These are phyloP conservation scores for Helleia helle DNA, from an alignment of 2,888 invertebrate species.

Conservation along the genomic window DNA sequence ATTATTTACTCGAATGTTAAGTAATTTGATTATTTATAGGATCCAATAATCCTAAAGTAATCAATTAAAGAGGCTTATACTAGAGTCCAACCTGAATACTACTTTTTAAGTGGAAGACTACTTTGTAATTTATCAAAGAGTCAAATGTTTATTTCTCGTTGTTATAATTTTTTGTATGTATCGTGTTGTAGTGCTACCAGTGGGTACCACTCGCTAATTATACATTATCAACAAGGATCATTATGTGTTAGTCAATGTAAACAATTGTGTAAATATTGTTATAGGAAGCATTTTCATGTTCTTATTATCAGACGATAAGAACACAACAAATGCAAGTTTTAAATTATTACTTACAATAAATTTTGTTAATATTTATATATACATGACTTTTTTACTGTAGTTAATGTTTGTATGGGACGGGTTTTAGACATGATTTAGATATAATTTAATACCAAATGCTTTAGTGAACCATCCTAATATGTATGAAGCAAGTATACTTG, in stretches of 20 bases:
- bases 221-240: background rate
- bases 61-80: too few relatives aligned
- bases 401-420: background rate
- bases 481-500: background rate
- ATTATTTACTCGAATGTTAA: constrained; percentile 1
- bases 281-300: background rate
- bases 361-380: background rate
- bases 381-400: background rate
- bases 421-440: background rate
- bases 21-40: background rate
- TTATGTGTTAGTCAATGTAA: background rate
- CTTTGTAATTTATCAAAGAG: too few relatives aligned
- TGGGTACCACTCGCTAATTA: background rate
- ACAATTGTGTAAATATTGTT: background rate
- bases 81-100: too few relatives aligned
- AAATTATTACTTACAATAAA: background rate
- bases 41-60: too few relatives aligned
- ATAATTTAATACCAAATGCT: constrained; percentile 6
- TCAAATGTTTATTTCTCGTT: too few relatives aligned
- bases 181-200: background rate
- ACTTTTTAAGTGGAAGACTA: too few relatives aligned
- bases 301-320: background rate
- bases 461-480: constrained; percentile 1
- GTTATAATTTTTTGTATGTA: background rate
- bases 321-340: background rate